A percentile compares a stretch with the other conserved stretches of the same genome.
phyloP scores from a whole-genome alignment of 2,113 vertebrate genomes.

The Hucho hucho region DNA sequence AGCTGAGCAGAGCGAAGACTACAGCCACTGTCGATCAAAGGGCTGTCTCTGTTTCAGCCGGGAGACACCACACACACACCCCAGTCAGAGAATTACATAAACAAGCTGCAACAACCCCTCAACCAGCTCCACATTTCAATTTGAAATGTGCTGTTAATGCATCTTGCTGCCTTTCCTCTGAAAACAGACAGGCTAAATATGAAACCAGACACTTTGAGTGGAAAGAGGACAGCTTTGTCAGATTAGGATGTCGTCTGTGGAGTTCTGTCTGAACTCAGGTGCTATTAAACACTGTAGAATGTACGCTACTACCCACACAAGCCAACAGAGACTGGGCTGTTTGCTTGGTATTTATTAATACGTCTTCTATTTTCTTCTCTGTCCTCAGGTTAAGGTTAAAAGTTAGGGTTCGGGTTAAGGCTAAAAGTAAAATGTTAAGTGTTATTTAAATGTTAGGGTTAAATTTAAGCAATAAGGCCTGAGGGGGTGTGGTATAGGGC shows the following conservation, averaged over 20 bases:
- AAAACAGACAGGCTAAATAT: background rate
- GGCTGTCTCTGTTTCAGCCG: background rate
- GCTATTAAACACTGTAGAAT: too few species aligned
- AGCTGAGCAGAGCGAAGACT: background rate
- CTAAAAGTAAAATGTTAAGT: too few species aligned
- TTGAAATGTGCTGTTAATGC: background rate
- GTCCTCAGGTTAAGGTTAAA: too few species aligned
- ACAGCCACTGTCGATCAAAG: background rate
- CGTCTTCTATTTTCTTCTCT: too few species aligned
- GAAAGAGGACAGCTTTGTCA: background rate
- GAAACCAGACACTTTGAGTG: background rate
- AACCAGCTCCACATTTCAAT: background rate
- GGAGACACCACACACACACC: background rate
- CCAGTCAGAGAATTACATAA: conserved; percentile 6
- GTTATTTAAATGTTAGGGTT: too few species aligned
- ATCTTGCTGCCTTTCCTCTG: background rate
- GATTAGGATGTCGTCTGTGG: background rate
- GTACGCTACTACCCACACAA: too few species aligned
- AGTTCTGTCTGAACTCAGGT: too few species aligned
- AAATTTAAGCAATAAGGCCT: too few species aligned
- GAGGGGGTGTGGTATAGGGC: too few species aligned
- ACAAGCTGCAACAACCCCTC: background rate
- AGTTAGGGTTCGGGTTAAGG: too few species aligned
- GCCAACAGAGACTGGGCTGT: too few species aligned
- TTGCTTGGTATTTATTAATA: too few species aligned